Percentiles rank a stretch among this genome's conserved stretches.
Evolutionary conservation across 1,140 invertebrate genomes (phyloP).

Genomic region (Tribolium madens): DNA sequence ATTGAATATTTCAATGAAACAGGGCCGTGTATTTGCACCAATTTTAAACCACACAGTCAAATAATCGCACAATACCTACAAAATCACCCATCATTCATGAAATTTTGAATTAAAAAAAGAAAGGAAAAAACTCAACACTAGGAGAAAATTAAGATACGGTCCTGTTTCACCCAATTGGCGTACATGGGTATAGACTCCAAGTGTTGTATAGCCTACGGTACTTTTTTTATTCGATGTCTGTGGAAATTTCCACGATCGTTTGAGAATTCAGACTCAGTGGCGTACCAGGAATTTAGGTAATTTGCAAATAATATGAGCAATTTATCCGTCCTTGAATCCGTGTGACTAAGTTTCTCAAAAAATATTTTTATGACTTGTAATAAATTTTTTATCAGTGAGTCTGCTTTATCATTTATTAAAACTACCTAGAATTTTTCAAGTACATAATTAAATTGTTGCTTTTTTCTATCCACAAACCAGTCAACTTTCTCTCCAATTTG

Average conservation of each 20-base stretch:
- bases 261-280: slow-evolving; percentile 15
- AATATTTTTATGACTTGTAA: background rate
- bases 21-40: background rate
- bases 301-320: background rate
- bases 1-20: background rate
- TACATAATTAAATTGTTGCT: too few relatives aligned
- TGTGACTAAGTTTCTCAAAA: too few relatives aligned
- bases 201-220: slow-evolving; percentile 25
- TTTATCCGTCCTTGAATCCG: background rate
- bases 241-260: slow-evolving; percentile 23
- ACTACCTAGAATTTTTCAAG: too few relatives aligned
- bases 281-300: slow-evolving; percentile 4
- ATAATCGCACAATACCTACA: background rate
- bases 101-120: background rate
- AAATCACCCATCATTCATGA: background rate
- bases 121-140: background rate
- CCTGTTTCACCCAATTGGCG: slow-evolving; percentile 23
- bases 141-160: background rate
- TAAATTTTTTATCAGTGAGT: background rate
- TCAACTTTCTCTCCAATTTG: background rate
- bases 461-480: too few relatives aligned
- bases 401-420: too few relatives aligned
- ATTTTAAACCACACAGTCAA: background rate
- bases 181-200: background rate
- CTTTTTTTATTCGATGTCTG: background rate